A percentile compares a stretch with the other conserved stretches of the same genome.
Conservation (phyloP, 2,113 vertebrate genomes). For the Lepisosteus oculatus region DNA sequence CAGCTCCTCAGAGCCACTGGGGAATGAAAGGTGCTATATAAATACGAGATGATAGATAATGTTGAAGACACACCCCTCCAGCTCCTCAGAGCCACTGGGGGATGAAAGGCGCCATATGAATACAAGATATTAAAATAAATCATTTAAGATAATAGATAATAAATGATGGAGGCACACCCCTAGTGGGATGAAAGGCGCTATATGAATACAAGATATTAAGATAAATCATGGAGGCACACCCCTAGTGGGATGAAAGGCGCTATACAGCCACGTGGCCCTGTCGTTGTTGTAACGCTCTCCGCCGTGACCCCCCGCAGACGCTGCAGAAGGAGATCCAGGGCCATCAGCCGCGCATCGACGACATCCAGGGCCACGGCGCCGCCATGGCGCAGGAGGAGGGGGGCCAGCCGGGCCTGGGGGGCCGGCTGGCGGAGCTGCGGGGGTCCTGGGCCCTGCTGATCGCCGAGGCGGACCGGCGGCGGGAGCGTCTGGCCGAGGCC, state of each 20-base stretch:
- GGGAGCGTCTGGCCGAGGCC: slow-evolving; percentile 70
- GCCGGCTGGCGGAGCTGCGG: slow-evolving; percentile 68
- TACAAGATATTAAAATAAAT: too few relatives aligned
- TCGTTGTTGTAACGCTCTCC: neutral
- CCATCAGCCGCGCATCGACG: slow-evolving; percentile 85
- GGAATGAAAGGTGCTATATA: too few relatives aligned
- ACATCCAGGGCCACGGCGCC: slow-evolving; percentile 70
- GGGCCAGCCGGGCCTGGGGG: slow-evolving; percentile 62
- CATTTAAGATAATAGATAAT: too few relatives aligned
- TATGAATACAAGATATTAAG: too few relatives aligned
- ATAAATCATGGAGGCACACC: neutral
- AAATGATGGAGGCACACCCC: too few relatives aligned
- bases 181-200: neutral
- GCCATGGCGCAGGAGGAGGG: slow-evolving; percentile 57
- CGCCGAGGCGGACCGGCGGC: slow-evolving; percentile 72
- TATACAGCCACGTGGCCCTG: too few relatives aligned
- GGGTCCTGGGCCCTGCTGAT: slow-evolving; percentile 78
- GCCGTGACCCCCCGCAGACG: slow-evolving; percentile 58
- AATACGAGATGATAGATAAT: too few relatives aligned
- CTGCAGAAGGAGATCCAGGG: slow-evolving; percentile 92
- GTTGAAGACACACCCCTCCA: too few relatives aligned
- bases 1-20: too few relatives aligned
- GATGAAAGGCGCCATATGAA: too few relatives aligned
- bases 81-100: too few relatives aligned
- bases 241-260: neutral